These are phyloP conservation scores for Drosophila flavopinicola DNA, from an alignment of 2,888 invertebrate species.

Conservation along the genomic window DNA sequence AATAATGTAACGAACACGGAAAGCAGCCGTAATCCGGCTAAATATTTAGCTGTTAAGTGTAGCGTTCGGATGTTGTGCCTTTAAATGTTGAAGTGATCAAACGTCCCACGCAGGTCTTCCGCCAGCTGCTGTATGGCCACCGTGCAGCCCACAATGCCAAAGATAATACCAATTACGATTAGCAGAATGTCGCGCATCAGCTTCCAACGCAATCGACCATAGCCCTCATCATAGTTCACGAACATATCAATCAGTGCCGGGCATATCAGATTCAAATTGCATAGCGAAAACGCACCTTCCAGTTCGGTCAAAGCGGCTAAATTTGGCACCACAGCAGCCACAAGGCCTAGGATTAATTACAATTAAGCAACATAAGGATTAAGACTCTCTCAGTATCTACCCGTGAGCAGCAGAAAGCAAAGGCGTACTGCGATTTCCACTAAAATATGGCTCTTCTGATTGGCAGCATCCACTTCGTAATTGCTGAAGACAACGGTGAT, in stretches of 20 bases:
- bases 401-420: constrained; percentile 47
- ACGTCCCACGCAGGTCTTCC: constrained; percentile 47
- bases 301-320: constrained; percentile 61
- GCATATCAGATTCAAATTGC: constrained; percentile 59
- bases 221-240: constrained; percentile 51
- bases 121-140: constrained; percentile 53
- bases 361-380: background rate
- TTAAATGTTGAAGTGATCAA: constrained; percentile 14
- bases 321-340: constrained; percentile 60
- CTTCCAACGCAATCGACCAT: constrained; percentile 57
- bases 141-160: constrained; percentile 58
- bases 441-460: background rate
- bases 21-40: constrained; percentile 14
- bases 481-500: constrained; percentile 94
- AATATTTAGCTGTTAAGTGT: constrained; percentile 22
- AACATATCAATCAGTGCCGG: constrained; percentile 64
- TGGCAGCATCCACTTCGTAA: background rate
- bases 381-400: constrained; percentile 16
- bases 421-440: constrained; percentile 46
- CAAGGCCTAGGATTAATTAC: constrained; percentile 34
- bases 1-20: constrained; percentile 28
- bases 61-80: background rate
- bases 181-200: constrained; percentile 54
- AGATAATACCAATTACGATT: constrained; percentile 52
- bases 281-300: constrained; percentile 63